phyloP scores from a whole-genome alignment of 1,140 invertebrate species.

The Schlechtendalia chinensis region DNA sequence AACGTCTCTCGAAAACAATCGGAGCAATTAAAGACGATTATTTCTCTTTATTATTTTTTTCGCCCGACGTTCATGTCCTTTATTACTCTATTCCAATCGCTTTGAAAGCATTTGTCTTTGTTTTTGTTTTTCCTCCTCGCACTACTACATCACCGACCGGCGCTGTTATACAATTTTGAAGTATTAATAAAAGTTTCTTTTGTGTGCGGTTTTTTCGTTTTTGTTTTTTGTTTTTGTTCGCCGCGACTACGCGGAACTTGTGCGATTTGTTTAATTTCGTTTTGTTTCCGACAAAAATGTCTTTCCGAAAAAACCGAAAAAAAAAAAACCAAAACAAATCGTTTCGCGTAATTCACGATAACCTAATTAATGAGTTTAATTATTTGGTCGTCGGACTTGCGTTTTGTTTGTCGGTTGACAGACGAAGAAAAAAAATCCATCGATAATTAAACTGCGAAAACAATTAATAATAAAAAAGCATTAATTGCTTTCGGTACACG shows the following conservation, averaged over 20 bases:
- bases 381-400: slow-evolving; percentile 24
- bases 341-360: slow-evolving; percentile 43
- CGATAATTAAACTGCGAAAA: slow-evolving; percentile 30
- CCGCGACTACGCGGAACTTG: neutral
- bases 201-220: neutral
- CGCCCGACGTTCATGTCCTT: neutral
- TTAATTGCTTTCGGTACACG: slow-evolving; percentile 36
- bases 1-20: neutral
- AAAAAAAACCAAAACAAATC: neutral
- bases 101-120: slow-evolving; percentile 16
- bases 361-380: slow-evolving; percentile 45
- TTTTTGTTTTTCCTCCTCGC: neutral
- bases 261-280: slow-evolving; percentile 35
- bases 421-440: slow-evolving; percentile 31
- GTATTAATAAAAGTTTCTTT: slow-evolving; percentile 15
- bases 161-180: slow-evolving; percentile 20
- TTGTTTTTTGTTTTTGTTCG: neutral
- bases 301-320: slow-evolving; percentile 9
- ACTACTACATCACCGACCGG: no score
- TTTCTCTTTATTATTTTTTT: no score
- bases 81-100: slow-evolving; percentile 35
- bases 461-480: slow-evolving; percentile 45
- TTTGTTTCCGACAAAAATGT: slow-evolving; percentile 30
- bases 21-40: slow-evolving; percentile 4
- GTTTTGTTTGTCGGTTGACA: slow-evolving; percentile 35